Conservation (phyloP, 2,797 vertebrate species). For the Distichodus sexfasciatus region DNA sequence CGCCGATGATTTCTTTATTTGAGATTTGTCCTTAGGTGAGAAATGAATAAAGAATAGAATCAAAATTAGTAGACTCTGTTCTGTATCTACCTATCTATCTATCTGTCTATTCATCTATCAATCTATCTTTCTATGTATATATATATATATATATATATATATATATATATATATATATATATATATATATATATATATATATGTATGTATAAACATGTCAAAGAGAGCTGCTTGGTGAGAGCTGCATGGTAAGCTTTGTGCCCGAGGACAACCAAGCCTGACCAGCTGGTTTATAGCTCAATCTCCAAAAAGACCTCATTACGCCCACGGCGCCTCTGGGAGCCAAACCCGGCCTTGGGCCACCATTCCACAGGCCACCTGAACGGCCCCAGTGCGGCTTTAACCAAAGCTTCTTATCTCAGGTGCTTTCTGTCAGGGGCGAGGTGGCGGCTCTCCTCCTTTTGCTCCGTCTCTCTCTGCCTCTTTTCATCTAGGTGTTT, state of each 20-base stretch:
- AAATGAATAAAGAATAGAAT: too few species aligned
- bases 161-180: too few species aligned
- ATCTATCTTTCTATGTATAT: too few species aligned
- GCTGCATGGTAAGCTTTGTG: conserved; percentile 25
- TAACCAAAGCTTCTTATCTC: conserved; percentile 39
- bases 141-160: too few species aligned
- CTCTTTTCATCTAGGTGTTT: background rate
- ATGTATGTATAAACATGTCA: background rate
- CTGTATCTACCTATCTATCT: background rate
- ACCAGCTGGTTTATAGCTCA: conserved; percentile 39
- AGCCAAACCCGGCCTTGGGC: conserved; percentile 21
- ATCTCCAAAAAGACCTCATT: conserved; percentile 11
- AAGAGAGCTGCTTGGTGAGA: conserved; percentile 27
- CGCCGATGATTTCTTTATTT: too few species aligned
- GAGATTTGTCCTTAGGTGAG: too few species aligned
- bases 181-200: too few species aligned
- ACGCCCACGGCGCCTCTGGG: conserved; percentile 24
- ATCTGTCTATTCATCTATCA: too few species aligned
- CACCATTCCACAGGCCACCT: conserved; percentile 30
- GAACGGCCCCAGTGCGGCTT: conserved; percentile 15
- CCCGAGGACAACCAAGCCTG: conserved; percentile 45
- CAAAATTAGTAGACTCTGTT: too few species aligned
- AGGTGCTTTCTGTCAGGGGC: conserved; percentile 34
- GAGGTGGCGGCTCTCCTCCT: conserved; percentile 21
- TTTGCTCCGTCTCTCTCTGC: background rate